A percentile compares a stretch with the other conserved stretches of the same genome.
Evolutionary conservation across 1,140 invertebrate species (phyloP).

Genomic region (Batillaria attramentaria): DNA sequence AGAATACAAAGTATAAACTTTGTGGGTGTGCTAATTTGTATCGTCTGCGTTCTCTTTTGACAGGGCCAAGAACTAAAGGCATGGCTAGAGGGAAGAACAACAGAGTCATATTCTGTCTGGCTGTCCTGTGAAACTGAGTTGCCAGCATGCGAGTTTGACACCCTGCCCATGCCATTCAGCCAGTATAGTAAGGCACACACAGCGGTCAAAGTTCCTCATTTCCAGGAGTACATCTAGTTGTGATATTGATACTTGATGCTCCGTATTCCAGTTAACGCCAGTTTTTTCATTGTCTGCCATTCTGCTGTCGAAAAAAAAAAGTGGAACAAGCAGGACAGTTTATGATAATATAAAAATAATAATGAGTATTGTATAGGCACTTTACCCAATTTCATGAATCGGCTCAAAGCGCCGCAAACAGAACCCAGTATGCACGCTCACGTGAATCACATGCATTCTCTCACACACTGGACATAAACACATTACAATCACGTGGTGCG

Average conservation of each 20-base stretch:
- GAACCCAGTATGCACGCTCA: too few species aligned
- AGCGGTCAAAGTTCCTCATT: too few species aligned
- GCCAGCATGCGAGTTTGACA: slow-evolving; percentile 12
- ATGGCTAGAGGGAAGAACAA: slow-evolving; percentile 54
- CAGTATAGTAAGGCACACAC: background rate
- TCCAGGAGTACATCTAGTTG: background rate
- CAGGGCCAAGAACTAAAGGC: slow-evolving; percentile 54
- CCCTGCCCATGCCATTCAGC: background rate
- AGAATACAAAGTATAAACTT: background rate
- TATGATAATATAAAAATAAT: background rate
- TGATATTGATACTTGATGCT: background rate
- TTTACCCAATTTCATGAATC: too few species aligned
- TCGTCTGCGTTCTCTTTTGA: background rate
- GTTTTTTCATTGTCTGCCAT: background rate
- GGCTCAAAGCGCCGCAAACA: too few species aligned
- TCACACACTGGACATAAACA: too few species aligned
- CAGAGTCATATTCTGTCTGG: slow-evolving; percentile 66
- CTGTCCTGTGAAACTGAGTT: slow-evolving; percentile 59
- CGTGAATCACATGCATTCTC: too few species aligned
- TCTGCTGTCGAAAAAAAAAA: background rate
- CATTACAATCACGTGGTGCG: too few species aligned
- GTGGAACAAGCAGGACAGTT: background rate
- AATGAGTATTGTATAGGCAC: too few species aligned
- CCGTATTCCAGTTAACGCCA: background rate
- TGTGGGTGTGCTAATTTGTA: background rate